These are phyloP conservation scores for Gnathonemus longibarbis DNA, from an alignment of 2,113 vertebrate species.

Conservation along the genomic window DNA sequence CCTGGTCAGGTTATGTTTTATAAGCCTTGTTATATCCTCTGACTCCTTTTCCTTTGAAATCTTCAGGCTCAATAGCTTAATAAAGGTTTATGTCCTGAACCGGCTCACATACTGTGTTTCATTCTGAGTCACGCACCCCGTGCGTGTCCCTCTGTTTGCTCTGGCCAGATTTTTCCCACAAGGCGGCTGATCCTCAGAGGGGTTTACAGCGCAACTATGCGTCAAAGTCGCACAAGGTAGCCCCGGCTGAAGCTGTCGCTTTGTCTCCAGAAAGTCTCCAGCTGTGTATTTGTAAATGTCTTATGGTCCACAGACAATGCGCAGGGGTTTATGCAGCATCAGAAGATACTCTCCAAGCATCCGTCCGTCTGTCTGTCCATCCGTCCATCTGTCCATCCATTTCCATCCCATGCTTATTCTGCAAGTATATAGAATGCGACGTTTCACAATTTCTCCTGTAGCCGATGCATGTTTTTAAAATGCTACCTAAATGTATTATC, in stretches of 20 bases:
- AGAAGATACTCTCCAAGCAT: neutral
- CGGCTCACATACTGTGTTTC: constrained; percentile 13
- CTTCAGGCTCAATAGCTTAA: constrained; percentile 34
- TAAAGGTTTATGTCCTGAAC: constrained; percentile 12
- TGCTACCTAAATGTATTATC: neutral
- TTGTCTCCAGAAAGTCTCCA: neutral
- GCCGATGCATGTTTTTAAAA: neutral
- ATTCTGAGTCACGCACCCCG: neutral
- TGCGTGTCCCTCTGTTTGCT: neutral
- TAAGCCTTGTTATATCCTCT: constrained; percentile 34
- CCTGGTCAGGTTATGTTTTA: constrained; percentile 32
- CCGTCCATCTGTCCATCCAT: neutral
- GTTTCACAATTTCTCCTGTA: neutral
- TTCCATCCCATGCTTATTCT: neutral
- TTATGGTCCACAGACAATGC: neutral
- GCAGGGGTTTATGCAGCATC: neutral
- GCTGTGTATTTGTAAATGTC: neutral
- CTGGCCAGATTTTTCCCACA: neutral
- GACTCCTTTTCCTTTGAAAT: constrained; percentile 29
- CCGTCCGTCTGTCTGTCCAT: neutral
- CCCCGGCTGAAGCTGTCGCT: neutral
- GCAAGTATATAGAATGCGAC: neutral
- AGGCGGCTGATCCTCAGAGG: neutral
- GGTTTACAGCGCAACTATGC: neutral
- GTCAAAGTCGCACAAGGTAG: neutral